A percentile compares a stretch with the other conserved stretches of the same genome.
Evolutionary conservation across 2,888 invertebrate genomes (phyloP).

Genomic region (Agonum fuliginosum): DNA sequence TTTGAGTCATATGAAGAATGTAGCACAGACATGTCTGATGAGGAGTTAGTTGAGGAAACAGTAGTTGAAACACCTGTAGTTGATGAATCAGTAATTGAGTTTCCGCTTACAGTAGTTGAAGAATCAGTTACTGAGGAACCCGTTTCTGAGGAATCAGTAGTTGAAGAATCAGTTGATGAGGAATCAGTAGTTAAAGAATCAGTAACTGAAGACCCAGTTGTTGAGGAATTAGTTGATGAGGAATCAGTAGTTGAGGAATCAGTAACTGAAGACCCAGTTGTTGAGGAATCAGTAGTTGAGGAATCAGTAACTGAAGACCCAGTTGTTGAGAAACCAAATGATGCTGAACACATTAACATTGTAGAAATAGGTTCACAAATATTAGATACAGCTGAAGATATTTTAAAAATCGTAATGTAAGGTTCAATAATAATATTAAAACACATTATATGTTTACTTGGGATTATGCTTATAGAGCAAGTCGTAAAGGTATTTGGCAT

Average conservation of each 20-base stretch:
- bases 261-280: no score
- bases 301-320: not conserved
- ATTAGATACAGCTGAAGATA: no score
- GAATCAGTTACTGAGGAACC: conserved; percentile 6
- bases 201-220: not conserved
- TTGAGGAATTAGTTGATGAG: no score
- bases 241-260: no score
- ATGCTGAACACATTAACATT: no score
- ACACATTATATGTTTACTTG: conserved; percentile 25
- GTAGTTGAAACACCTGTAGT: not conserved
- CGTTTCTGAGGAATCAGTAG: no score
- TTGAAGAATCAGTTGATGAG: not conserved
- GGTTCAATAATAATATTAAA: conserved; percentile 15
- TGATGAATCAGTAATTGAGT: not conserved
- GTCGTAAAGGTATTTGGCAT: conserved; percentile 33
- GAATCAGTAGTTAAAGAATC: not conserved
- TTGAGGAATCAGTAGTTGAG: not conserved
- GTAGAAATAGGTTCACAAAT: no score
- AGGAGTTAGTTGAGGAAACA: not conserved
- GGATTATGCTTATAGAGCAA: conserved; percentile 32
- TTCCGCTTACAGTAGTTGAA: not conserved
- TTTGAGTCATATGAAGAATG: conserved; percentile 3
- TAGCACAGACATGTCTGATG: not conserved
- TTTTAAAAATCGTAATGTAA: no score
- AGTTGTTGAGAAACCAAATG: no score